Base-by-base conservation (phyloP, 2,888 invertebrate genomes). In the Platycheirus rosarum region DNA sequence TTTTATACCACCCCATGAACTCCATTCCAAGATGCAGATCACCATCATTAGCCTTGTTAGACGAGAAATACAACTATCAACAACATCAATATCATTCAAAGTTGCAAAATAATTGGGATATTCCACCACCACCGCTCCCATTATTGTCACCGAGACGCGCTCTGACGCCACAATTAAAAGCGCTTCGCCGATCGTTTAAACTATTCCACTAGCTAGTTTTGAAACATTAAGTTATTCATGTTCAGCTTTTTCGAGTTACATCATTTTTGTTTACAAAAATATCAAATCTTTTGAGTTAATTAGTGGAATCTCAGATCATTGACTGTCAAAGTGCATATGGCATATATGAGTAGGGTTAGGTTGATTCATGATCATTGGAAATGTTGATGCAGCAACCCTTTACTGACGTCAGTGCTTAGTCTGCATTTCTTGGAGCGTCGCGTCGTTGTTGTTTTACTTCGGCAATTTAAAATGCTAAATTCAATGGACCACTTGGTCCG, bases 221-320 rank as follows among this genome's bases (percentile, higher is more conserved):
- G 69, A 71, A 79, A 62, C 76, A 66, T 70, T 80, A 51, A 80
- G 80, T 66, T 80, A 76, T 76, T 76, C 70, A 71, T 51, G 46
- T 66, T 70, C 37, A 32, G 65, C 70, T 57, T 70, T 51, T 69
- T 70, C 42, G 16, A 42, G 53, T 80, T 80, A 65, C 75, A 51
- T 70, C 63, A 80, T 57, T 46, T 26, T 68, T 48, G 53, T 66
- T 74, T 55, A 63, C 35, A 40, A 69, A 74, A 75, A 53, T 46
- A 63, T 23, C 49, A 14, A 57, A 20, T 23, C 23, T 63, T 57
- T 60, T 29, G 18, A 29, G 49, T 78, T 73, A 60, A 37, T 66
- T 37, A 26, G 44, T 4, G 29, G 65, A n/a, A 29, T 14, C 29
- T 49, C 37, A 14, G 14, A 57, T 57, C 14, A 20, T 42, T 35